Conservation (phyloP, 2,797 vertebrate genomes). For the Hybognathus amarus region DNA sequence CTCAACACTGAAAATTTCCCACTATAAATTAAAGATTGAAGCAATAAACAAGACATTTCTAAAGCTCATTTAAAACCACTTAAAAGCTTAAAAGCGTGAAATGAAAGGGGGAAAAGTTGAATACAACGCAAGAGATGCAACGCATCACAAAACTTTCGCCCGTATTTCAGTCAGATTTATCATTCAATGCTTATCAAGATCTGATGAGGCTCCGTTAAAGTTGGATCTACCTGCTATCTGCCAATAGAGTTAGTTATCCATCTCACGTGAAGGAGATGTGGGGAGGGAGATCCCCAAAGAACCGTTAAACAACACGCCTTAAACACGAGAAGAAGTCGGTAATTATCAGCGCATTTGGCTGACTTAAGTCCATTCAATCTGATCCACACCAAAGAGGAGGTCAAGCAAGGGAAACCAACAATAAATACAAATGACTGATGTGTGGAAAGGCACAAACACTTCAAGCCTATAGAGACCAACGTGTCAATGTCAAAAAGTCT, state of each 20-base stretch:
- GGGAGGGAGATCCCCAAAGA: constrained; percentile 33
- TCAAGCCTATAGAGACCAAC: constrained; percentile 4
- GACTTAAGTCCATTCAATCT: constrained; percentile 1
- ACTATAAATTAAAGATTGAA: not conserved
- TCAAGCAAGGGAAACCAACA: not conserved
- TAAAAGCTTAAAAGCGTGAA: not conserved
- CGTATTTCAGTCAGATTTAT: constrained; percentile 24
- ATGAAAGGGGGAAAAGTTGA: not conserved
- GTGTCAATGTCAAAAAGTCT: constrained; percentile 34
- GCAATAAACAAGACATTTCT: not conserved
- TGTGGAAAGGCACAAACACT: not conserved
- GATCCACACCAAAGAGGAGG: not conserved
- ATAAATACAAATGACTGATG: constrained; percentile 2
- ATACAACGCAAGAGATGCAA: constrained; percentile 11
- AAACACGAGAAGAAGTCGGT: not conserved
- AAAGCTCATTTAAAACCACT: not conserved
- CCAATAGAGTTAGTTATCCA: constrained; percentile 51
- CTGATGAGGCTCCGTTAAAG: constrained; percentile 15
- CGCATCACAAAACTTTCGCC: constrained; percentile 12
- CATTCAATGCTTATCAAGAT: constrained; percentile 30
- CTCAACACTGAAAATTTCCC: not conserved
- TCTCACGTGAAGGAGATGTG: constrained; percentile 10
- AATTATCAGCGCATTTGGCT: not conserved
- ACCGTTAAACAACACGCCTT: constrained; percentile 55
- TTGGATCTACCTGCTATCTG: constrained; percentile 34